Conservation (phyloP, 1,140 invertebrate genomes). For the Pogonomyrmex barbatus region DNA sequence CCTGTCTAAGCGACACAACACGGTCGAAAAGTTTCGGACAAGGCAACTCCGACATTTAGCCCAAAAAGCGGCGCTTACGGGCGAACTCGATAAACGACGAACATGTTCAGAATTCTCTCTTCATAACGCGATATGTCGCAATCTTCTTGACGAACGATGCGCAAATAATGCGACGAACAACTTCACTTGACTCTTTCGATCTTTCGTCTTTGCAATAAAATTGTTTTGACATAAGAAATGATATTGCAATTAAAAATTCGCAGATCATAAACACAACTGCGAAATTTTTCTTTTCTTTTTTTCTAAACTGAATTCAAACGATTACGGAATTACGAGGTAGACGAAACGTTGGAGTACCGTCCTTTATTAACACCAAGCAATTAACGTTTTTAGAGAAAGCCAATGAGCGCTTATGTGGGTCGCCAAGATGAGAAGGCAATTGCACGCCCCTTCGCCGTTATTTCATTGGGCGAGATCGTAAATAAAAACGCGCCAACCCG, state of each 20-base stretch:
- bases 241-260: slow-evolving; percentile 28
- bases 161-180: slow-evolving; percentile 2
- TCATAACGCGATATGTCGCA: slow-evolving; percentile 36
- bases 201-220: background rate
- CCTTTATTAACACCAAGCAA: slow-evolving; percentile 71
- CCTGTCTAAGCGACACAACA: slow-evolving; percentile 58
- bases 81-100: slow-evolving; percentile 19
- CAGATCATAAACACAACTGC: background rate
- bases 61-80: slow-evolving; percentile 44
- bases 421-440: slow-evolving; percentile 67
- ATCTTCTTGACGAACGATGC: slow-evolving; percentile 8
- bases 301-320: slow-evolving; percentile 1
- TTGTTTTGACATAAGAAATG: background rate
- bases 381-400: slow-evolving; percentile 71
- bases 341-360: slow-evolving; percentile 20
- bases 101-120: slow-evolving; percentile 44
- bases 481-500: slow-evolving; percentile 63
- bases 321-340: slow-evolving; percentile 52
- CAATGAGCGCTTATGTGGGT: slow-evolving; percentile 64
- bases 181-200: background rate
- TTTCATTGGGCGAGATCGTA: slow-evolving; percentile 65
- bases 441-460: slow-evolving; percentile 51
- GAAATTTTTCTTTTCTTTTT: slow-evolving; percentile 5
- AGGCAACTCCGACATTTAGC: slow-evolving; percentile 53
- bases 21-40: slow-evolving; percentile 63